A percentile compares a stretch with the other conserved stretches of the same genome.
These are phyloP conservation scores for Chrysomela aeneicollis DNA, from an alignment of 2,888 invertebrate species.

Conservation along the genomic window DNA sequence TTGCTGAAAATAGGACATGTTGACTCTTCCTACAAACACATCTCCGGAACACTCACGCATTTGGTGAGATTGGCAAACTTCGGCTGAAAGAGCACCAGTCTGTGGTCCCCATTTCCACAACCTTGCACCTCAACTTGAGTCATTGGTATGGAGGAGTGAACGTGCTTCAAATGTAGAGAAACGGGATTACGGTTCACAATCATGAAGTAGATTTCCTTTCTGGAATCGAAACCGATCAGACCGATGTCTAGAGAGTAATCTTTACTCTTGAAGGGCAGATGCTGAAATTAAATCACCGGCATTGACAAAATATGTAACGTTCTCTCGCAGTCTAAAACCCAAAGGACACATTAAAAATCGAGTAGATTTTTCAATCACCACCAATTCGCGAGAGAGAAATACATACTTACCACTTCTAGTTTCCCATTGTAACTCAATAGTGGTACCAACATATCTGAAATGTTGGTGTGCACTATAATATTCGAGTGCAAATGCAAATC, in stretches of 20 bases:
- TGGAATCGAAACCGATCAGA: conserved; percentile 69
- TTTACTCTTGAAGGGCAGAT: conserved; percentile 57
- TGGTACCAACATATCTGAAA: conserved; percentile 75
- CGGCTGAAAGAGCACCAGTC: conserved; percentile 55
- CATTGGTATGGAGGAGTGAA: conserved; percentile 69
- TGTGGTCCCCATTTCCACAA: conserved; percentile 64
- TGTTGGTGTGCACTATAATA: conserved; percentile 75
- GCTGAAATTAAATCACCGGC: conserved; percentile 52
- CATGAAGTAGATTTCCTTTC: conserved; percentile 75
- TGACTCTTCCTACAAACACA: too few relatives aligned
- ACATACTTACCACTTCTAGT: conserved; percentile 65
- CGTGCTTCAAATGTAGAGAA: conserved; percentile 68
- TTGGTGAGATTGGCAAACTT: conserved; percentile 57
- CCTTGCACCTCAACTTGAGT: conserved; percentile 69
- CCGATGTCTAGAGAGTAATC: conserved; percentile 69
- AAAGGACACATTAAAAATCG: too few relatives aligned
- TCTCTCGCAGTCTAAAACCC: too few relatives aligned
- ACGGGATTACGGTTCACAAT: conserved; percentile 81
- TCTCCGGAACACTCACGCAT: conserved; percentile 48
- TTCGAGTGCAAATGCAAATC: conserved; percentile 69
- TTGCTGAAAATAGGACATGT: conserved; percentile 59
- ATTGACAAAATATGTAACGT: too few relatives aligned
- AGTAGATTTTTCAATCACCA: too few relatives aligned
- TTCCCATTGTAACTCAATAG: conserved; percentile 78
- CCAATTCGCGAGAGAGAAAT: background rate